Conservation (phyloP, 2,113 vertebrate species). For the Coregonus clupeaformis region DNA sequence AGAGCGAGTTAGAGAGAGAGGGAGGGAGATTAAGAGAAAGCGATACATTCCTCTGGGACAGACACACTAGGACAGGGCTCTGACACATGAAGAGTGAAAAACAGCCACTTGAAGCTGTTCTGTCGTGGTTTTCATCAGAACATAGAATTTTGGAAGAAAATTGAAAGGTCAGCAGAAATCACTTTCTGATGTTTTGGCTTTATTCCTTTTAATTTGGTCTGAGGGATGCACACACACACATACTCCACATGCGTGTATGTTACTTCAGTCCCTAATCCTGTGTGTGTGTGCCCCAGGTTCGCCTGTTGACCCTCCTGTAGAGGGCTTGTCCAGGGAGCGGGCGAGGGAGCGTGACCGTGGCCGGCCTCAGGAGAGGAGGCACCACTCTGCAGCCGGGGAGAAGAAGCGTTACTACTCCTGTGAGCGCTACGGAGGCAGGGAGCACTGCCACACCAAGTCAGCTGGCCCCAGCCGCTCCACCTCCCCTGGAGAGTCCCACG, state of each 20-base stretch:
- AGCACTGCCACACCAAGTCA: slow-evolving; percentile 80
- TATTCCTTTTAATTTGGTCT: too few relatives aligned
- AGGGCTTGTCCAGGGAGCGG: slow-evolving; percentile 73
- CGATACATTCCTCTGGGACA: background rate
- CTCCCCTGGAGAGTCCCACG: slow-evolving; percentile 81
- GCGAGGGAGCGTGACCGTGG: slow-evolving; percentile 87
- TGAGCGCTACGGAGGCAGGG: slow-evolving; percentile 87
- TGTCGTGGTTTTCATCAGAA: too few relatives aligned
- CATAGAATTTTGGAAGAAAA: too few relatives aligned
- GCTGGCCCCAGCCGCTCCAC: slow-evolving; percentile 84
- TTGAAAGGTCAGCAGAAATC: too few relatives aligned
- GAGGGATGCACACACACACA: background rate
- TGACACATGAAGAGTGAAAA: background rate
- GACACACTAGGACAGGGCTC: background rate
- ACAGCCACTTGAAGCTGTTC: background rate
- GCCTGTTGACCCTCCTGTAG: slow-evolving; percentile 53
- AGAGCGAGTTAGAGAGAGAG: background rate
- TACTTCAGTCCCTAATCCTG: slow-evolving; percentile 14
- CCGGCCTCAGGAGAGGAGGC: slow-evolving; percentile 90
- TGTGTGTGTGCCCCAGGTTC: slow-evolving; percentile 37
- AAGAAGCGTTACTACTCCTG: slow-evolving; percentile 97
- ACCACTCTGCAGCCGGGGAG: slow-evolving; percentile 82
- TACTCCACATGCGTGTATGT: background rate
- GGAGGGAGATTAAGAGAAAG: background rate
- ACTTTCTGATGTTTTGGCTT: too few relatives aligned